Evolutionary conservation across 64 coral and sea anemone species (phyloP).

Genomic region (Stichodactyla mertensii): DNA sequence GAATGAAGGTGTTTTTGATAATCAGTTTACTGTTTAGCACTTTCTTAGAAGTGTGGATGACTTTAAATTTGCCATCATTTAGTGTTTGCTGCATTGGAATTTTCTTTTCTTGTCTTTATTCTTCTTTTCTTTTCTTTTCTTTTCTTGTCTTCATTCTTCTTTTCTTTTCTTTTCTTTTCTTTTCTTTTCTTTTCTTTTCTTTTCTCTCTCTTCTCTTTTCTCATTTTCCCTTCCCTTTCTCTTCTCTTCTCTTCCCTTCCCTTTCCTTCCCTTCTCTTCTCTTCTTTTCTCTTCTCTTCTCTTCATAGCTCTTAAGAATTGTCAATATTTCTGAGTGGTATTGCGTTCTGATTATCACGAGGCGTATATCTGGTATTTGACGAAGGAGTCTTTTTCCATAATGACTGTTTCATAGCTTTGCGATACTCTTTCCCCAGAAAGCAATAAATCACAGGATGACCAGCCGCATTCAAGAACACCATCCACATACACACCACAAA

Average conservation of each 20-base stretch:
- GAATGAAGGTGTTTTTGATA: too few species aligned
- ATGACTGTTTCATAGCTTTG: constrained; percentile 28
- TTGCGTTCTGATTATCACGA: neutral
- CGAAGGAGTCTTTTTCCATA: neutral
- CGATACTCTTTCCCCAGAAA: constrained; percentile 69
- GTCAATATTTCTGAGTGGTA: constrained; percentile 14
- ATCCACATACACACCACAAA: constrained; percentile 39
- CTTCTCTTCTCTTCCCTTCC: neutral
- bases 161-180: neutral
- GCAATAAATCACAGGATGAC: constrained; percentile 74
- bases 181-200: neutral
- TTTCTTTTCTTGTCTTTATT: neutral
- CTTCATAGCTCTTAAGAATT: neutral
- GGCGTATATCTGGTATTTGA: constrained; percentile 2
- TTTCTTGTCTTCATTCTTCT: neutral
- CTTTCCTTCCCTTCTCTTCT: neutral
- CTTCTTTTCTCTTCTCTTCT: neutral
- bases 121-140: neutral
- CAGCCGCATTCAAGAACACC: constrained; percentile 47
- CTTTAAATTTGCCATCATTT: too few species aligned
- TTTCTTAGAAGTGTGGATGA: too few species aligned
- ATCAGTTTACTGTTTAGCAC: too few species aligned
- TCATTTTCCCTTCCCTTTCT: neutral
- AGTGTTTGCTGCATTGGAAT: neutral
- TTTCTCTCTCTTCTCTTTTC: neutral